Evolutionary conservation across 2,113 vertebrate genomes (phyloP), one percentile per base, ranked within the genome.

Genomic region (Dipodomys stephensi): DNA sequence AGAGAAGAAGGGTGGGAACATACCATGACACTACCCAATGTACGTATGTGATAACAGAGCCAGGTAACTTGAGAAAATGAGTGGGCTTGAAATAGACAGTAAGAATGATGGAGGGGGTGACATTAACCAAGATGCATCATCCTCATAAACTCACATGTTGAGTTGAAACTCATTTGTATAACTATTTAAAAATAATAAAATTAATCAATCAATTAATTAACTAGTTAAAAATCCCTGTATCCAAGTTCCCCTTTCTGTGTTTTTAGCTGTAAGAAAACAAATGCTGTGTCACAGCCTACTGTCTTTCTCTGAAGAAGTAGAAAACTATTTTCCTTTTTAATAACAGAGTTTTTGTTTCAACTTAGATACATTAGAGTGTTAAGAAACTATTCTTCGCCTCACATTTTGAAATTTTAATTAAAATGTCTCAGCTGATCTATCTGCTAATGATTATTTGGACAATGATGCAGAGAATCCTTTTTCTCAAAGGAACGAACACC

Each of bases 371-470:
- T 74, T 92, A 96, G 65, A 79, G 35, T 76, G 39, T 88, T 83
- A 93, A 92, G 72, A 92, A 95, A 92, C 84, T 91, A 95, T 96
- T 84, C 71, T 90, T 90, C 71, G 83, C 62, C 77, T 19, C 77
- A 49, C 16, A 65, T 95, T 95, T 86, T 96, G 86, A 94, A 96
- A 94, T 89, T 96, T 96, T 96, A 96, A 96, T 97, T 95, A 96
- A 96, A 95, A 95, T 90, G 95, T 93, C 94, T 95, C 92, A 95
- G 89, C 87, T 93, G 82, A 96, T 97, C 93, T 97, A 94, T 92
- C 94, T 93, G 92, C 85, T 97, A 97, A 97, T 97, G 96, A 97
- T 95, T 96, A 97, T 96, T 97, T 96, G 96, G 93, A 97, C 96
- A 95, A 93, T 94, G 96, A 96, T 94, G 93, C 96, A 97, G 93